Evolutionary conservation across 2,888 invertebrate species (phyloP).

Genomic region (Smittia sp.): DNA sequence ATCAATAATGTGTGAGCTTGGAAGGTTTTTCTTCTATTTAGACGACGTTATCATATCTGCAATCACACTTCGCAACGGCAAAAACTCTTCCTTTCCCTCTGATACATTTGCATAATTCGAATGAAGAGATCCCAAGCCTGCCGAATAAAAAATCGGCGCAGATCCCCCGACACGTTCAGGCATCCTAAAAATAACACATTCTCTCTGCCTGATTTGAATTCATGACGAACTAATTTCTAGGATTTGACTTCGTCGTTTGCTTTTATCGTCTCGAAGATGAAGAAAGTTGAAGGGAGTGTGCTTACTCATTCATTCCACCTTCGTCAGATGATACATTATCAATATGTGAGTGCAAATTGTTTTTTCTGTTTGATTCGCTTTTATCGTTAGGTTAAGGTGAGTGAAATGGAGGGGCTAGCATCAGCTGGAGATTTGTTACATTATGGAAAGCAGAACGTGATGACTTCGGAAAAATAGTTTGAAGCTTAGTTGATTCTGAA

Average conservation of each 20-base stretch:
- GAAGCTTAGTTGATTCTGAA: too few species aligned
- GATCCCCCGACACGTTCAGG: not conserved
- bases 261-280: not conserved
- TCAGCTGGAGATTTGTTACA: too few species aligned
- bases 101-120: conserved; percentile 22
- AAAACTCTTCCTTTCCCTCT: not conserved
- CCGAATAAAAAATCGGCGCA: not conserved
- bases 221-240: conserved; percentile 27
- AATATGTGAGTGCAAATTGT: conserved; percentile 20
- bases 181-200: conserved; percentile 24
- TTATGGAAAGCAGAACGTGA: too few species aligned
- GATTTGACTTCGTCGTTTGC: conserved; percentile 6
- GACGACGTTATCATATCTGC: conserved; percentile 7
- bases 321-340: conserved; percentile 14
- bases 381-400: too few species aligned
- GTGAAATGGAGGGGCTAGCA: too few species aligned
- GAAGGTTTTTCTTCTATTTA: not conserved
- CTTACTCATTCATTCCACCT: not conserved
- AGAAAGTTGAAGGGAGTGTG: not conserved
- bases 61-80: not conserved
- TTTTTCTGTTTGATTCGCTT: conserved; percentile 15
- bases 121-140: not conserved
- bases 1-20: conserved; percentile 27
- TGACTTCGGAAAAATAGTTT: too few species aligned
- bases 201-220: conserved; percentile 24